Percentiles rank a stretch among this genome's conserved stretches.
These are phyloP conservation scores for Choreutis nemorana DNA, from an alignment of 2,888 invertebrate species.

Conservation along the genomic window DNA sequence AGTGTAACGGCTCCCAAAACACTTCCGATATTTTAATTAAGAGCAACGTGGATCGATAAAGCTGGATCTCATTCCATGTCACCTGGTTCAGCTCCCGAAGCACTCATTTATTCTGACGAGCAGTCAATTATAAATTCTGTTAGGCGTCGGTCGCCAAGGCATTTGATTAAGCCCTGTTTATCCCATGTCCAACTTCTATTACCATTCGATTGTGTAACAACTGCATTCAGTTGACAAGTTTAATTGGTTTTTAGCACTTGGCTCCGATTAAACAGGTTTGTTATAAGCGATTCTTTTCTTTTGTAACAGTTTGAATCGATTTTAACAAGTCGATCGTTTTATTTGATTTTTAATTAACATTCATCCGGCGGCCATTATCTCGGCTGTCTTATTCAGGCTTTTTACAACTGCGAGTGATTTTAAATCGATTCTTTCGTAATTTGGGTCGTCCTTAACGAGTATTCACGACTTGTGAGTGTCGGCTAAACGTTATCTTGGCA, in stretches of 20 bases:
- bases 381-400: constrained; percentile 24
- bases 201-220: constrained; percentile 29
- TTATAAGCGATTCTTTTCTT: constrained; percentile 18
- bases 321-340: constrained; percentile 18
- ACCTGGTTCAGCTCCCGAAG: constrained; percentile 13
- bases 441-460: constrained; percentile 21
- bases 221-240: constrained; percentile 23
- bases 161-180: constrained; percentile 29
- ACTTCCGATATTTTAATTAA: constrained; percentile 21
- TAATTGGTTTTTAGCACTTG: constrained; percentile 46
- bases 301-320: constrained; percentile 18
- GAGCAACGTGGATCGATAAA: constrained; percentile 18
- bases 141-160: constrained; percentile 17
- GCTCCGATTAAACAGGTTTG: constrained; percentile 29
- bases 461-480: constrained; percentile 13
- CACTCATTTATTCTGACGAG: constrained; percentile 29
- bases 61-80: constrained; percentile 24
- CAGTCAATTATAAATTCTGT: constrained; percentile 38
- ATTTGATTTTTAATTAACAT: constrained; percentile 35
- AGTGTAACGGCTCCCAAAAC: too few species aligned
- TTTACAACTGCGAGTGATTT: constrained; percentile 15
- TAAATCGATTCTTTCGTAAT: constrained; percentile 23
- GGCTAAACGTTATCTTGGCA: constrained; percentile 37
- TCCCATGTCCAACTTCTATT: constrained; percentile 20
- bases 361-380: constrained; percentile 9